A percentile compares a stretch with the other conserved stretches of the same genome.
Conservation (phyloP, 2,797 vertebrate genomes). For the Chaetophractus vellerosus region DNA sequence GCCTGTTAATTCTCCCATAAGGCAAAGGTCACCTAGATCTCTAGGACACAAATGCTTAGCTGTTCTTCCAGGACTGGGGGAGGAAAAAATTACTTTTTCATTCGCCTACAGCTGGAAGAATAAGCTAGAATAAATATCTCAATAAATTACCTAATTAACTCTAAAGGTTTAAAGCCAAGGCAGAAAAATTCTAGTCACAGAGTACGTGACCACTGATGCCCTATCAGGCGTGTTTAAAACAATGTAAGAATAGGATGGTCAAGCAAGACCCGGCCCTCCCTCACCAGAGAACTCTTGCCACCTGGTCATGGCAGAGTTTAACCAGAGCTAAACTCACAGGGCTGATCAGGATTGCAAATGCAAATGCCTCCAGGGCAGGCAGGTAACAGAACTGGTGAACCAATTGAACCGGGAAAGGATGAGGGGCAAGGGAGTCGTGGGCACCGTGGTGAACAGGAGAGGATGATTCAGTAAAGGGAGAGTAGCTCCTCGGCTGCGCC, state of each 20-base stretch:
- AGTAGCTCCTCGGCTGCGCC: background rate
- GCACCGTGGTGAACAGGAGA: background rate
- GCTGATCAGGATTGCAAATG: background rate
- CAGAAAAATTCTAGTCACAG: background rate
- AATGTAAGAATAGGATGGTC: background rate
- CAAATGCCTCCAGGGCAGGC: background rate
- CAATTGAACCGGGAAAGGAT: background rate
- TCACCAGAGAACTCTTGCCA: background rate
- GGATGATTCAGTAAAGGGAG: background rate
- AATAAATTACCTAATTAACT: constrained; percentile 10
- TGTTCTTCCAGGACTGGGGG: constrained; percentile 18
- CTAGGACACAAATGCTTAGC: constrained; percentile 45
- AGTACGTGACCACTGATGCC: background rate
- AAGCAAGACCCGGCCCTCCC: background rate
- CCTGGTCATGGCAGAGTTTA: background rate
- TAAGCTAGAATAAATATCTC: constrained; percentile 4
- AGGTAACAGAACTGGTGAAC: background rate
- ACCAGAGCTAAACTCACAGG: background rate
- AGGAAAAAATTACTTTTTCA: constrained; percentile 33
- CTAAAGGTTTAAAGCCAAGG: background rate
- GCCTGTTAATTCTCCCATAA: constrained; percentile 42
- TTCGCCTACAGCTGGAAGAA: background rate
- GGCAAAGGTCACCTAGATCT: constrained; percentile 2
- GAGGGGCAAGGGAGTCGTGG: background rate
- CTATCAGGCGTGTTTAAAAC: background rate